Percentiles rank a stretch among this genome's conserved stretches.
phyloP scores from a whole-genome alignment of 2,113 vertebrate species.

The Cottus gobio region DNA sequence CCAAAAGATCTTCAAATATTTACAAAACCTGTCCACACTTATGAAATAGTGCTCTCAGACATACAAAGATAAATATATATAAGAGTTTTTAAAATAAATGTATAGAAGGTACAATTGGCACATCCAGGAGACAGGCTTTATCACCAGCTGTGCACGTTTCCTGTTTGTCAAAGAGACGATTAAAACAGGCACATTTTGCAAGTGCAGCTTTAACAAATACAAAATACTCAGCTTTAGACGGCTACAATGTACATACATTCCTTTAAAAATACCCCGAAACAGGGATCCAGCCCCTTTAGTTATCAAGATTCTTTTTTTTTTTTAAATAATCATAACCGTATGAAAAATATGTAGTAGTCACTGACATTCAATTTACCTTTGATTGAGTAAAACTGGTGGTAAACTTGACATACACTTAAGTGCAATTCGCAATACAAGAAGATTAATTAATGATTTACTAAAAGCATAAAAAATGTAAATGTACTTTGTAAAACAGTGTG shows the following conservation, averaged over 20 bases:
- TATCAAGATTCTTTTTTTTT: background rate
- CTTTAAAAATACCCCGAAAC: slow-evolving; percentile 41
- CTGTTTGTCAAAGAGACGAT: slow-evolving; percentile 41
- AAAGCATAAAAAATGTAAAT: slow-evolving; percentile 21
- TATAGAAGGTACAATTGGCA: slow-evolving; percentile 75
- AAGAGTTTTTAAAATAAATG: slow-evolving; percentile 36
- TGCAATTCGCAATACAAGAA: slow-evolving; percentile 60
- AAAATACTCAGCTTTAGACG: slow-evolving; percentile 12
- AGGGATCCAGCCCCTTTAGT: slow-evolving; percentile 78
- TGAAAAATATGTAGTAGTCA: slow-evolving; percentile 24
- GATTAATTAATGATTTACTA: slow-evolving; percentile 36
- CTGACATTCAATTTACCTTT: slow-evolving; percentile 34
- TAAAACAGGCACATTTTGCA: slow-evolving; percentile 65
- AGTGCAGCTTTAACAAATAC: slow-evolving; percentile 37
- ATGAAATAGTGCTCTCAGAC: slow-evolving; percentile 62
- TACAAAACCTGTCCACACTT: slow-evolving; percentile 67
- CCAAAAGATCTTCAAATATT: slow-evolving; percentile 37
- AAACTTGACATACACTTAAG: slow-evolving; percentile 59
- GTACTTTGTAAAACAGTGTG: background rate
- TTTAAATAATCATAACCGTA: slow-evolving; percentile 24
- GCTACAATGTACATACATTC: slow-evolving; percentile 37
- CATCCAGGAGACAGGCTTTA: slow-evolving; percentile 60
- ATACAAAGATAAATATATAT: slow-evolving; percentile 55
- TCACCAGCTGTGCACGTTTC: slow-evolving; percentile 50
- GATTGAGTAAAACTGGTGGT: slow-evolving; percentile 59